These are phyloP conservation scores for Pygoscelis adeliae DNA, from an alignment of 2,113 vertebrate genomes.

Conservation along the genomic window DNA sequence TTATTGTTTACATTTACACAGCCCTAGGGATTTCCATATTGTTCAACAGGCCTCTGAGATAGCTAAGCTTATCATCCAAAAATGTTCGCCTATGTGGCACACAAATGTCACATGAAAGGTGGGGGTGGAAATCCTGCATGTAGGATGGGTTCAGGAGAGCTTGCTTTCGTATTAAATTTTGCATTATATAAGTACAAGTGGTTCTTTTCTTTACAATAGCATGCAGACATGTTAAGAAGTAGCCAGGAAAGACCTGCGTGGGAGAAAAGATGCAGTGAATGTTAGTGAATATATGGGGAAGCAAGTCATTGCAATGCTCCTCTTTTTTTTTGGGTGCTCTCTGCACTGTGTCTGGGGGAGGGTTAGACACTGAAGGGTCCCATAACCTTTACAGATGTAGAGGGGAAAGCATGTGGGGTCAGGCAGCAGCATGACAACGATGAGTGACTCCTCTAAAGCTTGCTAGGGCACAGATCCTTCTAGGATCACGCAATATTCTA, in stretches of 20 bases:
- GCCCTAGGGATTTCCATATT: not conserved
- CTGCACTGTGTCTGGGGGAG: not conserved
- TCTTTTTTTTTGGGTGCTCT: not conserved
- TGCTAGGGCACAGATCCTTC: not conserved
- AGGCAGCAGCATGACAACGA: not conserved
- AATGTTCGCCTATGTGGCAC: not conserved
- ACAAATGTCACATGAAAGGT: not conserved
- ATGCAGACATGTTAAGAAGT: not conserved
- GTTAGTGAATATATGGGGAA: not conserved
- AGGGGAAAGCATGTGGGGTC: not conserved
- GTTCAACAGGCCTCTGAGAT: not conserved
- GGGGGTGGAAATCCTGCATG: not conserved
- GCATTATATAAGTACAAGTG: fast-evolving
- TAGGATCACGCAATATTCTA: not conserved
- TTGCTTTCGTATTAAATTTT: not conserved
- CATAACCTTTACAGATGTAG: not conserved
- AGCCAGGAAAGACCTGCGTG: not conserved
- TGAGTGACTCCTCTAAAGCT: not conserved
- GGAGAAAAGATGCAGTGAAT: not conserved
- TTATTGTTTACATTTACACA: conserved; percentile 15
- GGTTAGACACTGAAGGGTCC: not conserved
- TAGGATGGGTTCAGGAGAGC: not conserved
- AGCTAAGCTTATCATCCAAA: not conserved
- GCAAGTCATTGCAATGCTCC: not conserved
- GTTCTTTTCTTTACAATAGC: not conserved